phyloP scores from a whole-genome alignment of 2,113 vertebrate species.

The Philantomba maxwellii region DNA sequence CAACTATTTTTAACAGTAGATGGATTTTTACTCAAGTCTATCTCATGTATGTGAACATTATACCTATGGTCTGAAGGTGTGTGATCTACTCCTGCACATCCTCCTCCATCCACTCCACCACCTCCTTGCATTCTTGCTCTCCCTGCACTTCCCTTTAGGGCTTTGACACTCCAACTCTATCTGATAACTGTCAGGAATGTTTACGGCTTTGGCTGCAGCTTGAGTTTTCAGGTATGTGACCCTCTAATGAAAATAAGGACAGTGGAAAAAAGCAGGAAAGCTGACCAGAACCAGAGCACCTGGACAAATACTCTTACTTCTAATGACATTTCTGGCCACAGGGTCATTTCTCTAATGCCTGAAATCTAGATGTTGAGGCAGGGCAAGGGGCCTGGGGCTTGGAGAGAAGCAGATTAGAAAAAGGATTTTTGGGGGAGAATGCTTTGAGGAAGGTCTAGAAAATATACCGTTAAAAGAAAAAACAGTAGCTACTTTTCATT shows the following conservation, averaged over 20 bases:
- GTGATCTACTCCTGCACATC: neutral
- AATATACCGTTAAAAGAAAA: neutral
- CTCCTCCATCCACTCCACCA: accelerated
- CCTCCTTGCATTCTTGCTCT: neutral
- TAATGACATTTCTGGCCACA: neutral
- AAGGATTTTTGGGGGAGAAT: neutral
- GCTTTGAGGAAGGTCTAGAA: neutral
- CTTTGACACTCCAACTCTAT: neutral
- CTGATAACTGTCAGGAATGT: neutral
- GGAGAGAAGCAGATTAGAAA: neutral
- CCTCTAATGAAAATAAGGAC: neutral
- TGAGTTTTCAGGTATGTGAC: neutral
- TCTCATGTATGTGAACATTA: neutral
- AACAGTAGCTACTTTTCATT: neutral
- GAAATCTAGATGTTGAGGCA: neutral
- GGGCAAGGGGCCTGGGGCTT: neutral
- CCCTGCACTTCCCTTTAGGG: neutral
- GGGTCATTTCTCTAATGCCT: neutral
- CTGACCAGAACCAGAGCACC: neutral
- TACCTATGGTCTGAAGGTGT: neutral
- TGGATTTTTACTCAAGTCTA: neutral
- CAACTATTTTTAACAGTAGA: neutral
- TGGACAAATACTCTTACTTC: neutral
- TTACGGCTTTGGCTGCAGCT: neutral
- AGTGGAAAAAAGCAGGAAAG: neutral